A percentile compares a stretch with the other conserved stretches of the same genome.
phyloP scores from a whole-genome alignment of 1,140 invertebrate genomes.

The Drosophila parvula region DNA sequence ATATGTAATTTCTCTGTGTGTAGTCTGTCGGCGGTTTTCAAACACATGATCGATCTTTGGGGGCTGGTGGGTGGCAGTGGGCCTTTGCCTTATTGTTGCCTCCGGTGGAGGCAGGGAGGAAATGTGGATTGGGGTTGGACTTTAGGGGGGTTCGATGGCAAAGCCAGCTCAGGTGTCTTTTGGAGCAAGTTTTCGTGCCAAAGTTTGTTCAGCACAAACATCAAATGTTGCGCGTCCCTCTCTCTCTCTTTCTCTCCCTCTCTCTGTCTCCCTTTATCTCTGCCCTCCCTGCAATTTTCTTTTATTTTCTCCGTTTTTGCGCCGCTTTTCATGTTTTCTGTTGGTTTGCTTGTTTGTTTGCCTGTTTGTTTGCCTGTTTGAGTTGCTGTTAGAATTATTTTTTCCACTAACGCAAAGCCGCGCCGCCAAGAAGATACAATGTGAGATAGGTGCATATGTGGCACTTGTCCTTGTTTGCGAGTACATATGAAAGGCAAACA shows the following conservation, averaged over 20 bases:
- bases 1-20: conserved; percentile 1
- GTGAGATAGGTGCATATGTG: conserved; percentile 58
- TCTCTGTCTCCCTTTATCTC: neutral
- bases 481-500: conserved; percentile 80
- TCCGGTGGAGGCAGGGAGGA: neutral
- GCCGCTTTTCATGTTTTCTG: conserved; percentile 79
- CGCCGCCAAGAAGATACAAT: conserved; percentile 50
- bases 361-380: conserved; percentile 75
- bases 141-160: conserved; percentile 30
- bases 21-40: conserved; percentile 57
- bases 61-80: conserved; percentile 11
- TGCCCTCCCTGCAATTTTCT: conserved; percentile 22
- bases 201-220: conserved; percentile 78
- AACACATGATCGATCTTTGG: conserved; percentile 76
- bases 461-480: conserved; percentile 73
- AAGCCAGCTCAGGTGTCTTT: conserved; percentile 73
- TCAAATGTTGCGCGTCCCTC: conserved; percentile 66
- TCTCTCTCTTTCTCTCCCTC: neutral
- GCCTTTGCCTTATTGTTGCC: conserved; percentile 17
- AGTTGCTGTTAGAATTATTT: conserved; percentile 82
- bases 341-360: conserved; percentile 68
- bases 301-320: conserved; percentile 54
- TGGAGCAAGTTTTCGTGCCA: conserved; percentile 74
- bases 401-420: conserved; percentile 78
- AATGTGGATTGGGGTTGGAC: neutral